Percentiles rank a stretch among this genome's conserved stretches.
Conservation (phyloP, 2,888 invertebrate genomes). For the Coelopa pilipes region DNA sequence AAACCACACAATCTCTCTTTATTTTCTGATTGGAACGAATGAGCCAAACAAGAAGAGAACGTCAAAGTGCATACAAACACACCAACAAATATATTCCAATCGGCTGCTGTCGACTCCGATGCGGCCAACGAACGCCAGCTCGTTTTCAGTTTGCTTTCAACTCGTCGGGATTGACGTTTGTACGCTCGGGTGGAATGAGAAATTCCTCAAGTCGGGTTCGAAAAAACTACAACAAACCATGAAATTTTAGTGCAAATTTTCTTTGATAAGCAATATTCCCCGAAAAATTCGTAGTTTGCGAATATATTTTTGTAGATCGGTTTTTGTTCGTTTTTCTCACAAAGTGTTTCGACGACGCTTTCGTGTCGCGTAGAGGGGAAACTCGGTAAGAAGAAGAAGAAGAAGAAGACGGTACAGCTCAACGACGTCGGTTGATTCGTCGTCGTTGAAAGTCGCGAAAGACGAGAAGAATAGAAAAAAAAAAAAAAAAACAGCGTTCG, state of each 20-base stretch:
- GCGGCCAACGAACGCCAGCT: too few species aligned
- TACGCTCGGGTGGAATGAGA: not conserved
- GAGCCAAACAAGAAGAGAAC: too few species aligned
- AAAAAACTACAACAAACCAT: not conserved
- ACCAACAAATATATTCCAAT: too few species aligned
- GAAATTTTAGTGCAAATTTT: constrained; percentile 11
- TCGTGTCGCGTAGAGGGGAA: not conserved
- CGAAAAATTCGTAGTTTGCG: too few species aligned
- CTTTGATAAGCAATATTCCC: not conserved
- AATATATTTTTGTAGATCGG: too few species aligned
- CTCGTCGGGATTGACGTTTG: not conserved
- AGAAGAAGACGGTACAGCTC: not conserved
- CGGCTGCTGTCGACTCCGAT: too few species aligned
- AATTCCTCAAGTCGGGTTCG: not conserved
- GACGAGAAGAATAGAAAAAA: not conserved
- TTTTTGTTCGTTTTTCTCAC: too few species aligned
- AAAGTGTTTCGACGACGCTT: too few species aligned
- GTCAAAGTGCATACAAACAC: too few species aligned
- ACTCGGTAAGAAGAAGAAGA: constrained; percentile 1
- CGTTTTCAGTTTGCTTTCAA: constrained; percentile 20
- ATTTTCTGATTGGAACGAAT: too few species aligned
- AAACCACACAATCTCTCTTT: too few species aligned
- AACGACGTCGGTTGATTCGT: not conserved
- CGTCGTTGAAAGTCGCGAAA: not conserved
- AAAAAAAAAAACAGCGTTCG: not conserved